phyloP scores from a whole-genome alignment of 2,113 vertebrate genomes.

The Dipodomys stephensi region DNA sequence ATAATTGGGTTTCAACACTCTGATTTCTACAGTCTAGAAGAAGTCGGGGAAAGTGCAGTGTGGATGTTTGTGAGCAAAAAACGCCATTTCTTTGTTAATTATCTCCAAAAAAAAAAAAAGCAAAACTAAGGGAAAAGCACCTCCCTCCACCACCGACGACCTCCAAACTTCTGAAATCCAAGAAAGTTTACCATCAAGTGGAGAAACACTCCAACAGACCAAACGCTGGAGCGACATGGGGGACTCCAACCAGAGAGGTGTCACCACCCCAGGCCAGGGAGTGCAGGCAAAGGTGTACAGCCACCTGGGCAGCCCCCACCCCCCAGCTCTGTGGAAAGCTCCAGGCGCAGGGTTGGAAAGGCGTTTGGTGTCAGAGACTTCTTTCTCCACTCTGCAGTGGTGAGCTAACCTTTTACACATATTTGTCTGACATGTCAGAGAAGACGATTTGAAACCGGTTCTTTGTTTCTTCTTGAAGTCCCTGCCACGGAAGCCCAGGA shows the following conservation, averaged over 20 bases:
- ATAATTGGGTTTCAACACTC: not conserved
- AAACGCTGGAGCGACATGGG: not conserved
- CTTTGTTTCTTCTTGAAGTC: conserved; percentile 20
- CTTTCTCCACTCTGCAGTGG: not conserved
- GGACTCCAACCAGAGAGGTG: not conserved
- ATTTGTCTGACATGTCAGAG: conserved; percentile 44
- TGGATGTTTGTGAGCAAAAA: not conserved
- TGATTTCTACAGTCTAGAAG: not conserved
- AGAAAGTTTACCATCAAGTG: conserved; percentile 55
- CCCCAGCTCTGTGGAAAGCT: not conserved
- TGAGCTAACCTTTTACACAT: conserved; percentile 57
- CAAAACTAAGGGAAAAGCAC: not conserved
- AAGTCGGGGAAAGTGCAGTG: not conserved
- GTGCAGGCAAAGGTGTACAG: not conserved
- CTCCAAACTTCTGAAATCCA: conserved; percentile 43
- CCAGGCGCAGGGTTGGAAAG: not conserved
- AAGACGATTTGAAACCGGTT: conserved; percentile 45
- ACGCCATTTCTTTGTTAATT: not conserved
- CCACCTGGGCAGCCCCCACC: not conserved
- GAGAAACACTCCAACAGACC: not conserved
- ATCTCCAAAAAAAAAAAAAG: not conserved
- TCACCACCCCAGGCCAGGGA: too few species aligned
- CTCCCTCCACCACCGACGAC: not conserved
- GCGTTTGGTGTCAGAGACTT: not conserved
- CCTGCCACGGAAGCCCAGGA: not conserved